Conservation (phyloP, 1,140 invertebrate genomes). For the Marisa cornuarietis region DNA sequence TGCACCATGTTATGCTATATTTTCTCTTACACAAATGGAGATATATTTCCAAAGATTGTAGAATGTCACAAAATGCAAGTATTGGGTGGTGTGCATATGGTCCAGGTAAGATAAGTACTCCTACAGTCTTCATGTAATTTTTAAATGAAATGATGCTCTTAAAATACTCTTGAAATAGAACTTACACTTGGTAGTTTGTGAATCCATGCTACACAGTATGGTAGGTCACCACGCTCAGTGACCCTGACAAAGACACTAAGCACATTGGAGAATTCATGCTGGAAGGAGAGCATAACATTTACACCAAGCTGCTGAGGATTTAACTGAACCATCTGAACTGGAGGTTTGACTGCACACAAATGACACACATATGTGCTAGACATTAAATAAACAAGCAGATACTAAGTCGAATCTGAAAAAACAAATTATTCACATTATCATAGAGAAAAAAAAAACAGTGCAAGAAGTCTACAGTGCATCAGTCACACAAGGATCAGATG, state of each 20-base stretch:
- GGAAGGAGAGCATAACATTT: slow-evolving; percentile 50
- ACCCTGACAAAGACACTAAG: slow-evolving; percentile 48
- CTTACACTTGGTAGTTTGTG: slow-evolving; percentile 44
- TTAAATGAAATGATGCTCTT: not conserved
- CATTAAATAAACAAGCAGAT: too few species aligned
- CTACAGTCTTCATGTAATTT: too few species aligned
- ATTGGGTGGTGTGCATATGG: not conserved
- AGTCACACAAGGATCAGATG: too few species aligned
- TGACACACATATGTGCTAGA: too few species aligned
- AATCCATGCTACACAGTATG: slow-evolving; percentile 42
- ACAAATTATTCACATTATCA: too few species aligned
- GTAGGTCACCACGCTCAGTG: slow-evolving; percentile 32
- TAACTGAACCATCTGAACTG: not conserved
- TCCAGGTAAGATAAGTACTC: too few species aligned
- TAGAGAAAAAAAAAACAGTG: too few species aligned
- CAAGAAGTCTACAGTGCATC: too few species aligned
- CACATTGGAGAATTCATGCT: slow-evolving; percentile 56
- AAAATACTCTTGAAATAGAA: not conserved
- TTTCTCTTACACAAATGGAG: not conserved
- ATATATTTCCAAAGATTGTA: not conserved
- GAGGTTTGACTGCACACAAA: slow-evolving; percentile 25
- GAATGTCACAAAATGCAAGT: not conserved
- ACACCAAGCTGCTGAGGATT: slow-evolving; percentile 31
- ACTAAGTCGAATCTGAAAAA: too few species aligned
- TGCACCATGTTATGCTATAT: not conserved